A percentile compares a stretch with the other conserved stretches of the same genome.
These are phyloP conservation scores for Triplophysa siluroides DNA, from an alignment of 2,113 vertebrate species.

Conservation along the genomic window DNA sequence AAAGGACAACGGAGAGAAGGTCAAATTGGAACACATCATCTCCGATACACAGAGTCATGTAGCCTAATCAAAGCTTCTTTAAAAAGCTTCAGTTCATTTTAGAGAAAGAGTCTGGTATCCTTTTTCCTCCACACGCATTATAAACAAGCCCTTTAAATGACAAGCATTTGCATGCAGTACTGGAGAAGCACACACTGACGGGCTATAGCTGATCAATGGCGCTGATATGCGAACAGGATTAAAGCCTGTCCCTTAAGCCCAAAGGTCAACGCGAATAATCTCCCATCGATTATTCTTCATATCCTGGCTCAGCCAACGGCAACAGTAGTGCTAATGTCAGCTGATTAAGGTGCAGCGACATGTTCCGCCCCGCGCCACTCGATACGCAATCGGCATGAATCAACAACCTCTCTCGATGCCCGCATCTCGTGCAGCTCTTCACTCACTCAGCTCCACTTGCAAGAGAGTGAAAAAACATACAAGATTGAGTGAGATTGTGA, in stretches of 20 bases:
- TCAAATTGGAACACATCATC: slow-evolving; percentile 1
- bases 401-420: background rate
- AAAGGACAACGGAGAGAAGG: background rate
- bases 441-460: background rate
- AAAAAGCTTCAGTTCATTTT: slow-evolving; percentile 21
- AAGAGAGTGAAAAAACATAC: background rate
- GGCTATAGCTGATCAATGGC: slow-evolving; percentile 25
- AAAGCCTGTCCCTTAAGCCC: slow-evolving; percentile 24
- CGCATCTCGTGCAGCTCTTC: background rate
- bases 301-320: background rate
- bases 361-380: slow-evolving; percentile 31
- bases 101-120: slow-evolving; percentile 9
- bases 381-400: slow-evolving; percentile 24
- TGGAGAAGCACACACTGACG: background rate
- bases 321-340: slow-evolving; percentile 34
- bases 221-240: slow-evolving; percentile 16
- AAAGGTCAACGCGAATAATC: slow-evolving; percentile 41
- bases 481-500: background rate
- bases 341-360: slow-evolving; percentile 37
- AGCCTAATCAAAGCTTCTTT: slow-evolving; percentile 20
- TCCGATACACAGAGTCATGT: background rate
- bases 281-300: slow-evolving; percentile 42
- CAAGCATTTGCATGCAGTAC: background rate
- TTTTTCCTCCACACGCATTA: background rate
- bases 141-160: background rate